phyloP scores from a whole-genome alignment of 2,888 invertebrate genomes.

The Limnephilus lunatus region DNA sequence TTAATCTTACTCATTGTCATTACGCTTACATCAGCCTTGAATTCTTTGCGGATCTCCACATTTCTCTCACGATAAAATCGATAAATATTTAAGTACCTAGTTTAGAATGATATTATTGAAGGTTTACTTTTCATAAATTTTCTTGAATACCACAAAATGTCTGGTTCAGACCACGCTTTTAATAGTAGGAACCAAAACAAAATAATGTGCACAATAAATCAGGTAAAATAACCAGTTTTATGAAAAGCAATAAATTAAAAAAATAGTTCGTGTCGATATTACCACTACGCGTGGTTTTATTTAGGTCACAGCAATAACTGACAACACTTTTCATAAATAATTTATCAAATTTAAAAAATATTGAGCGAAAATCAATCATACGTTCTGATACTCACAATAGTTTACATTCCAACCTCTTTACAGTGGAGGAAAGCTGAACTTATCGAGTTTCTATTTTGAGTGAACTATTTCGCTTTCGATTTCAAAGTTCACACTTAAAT shows the following conservation, averaged over 20 bases:
- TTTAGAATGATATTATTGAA: too few species aligned
- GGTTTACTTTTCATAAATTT: not conserved
- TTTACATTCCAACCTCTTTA: not conserved
- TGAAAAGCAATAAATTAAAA: not conserved
- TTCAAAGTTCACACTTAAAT: conserved; percentile 2
- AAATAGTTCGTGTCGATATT: not conserved
- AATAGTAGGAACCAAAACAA: not conserved
- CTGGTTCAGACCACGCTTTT: not conserved
- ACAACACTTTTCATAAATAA: not conserved
- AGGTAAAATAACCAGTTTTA: not conserved
- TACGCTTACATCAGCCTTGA: too few species aligned
- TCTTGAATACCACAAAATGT: not conserved
- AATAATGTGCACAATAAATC: not conserved
- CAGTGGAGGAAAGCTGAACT: not conserved
- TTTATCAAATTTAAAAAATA: not conserved
- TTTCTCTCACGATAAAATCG: too few species aligned
- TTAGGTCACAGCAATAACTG: not conserved
- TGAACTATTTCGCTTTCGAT: not conserved
- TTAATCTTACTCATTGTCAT: too few species aligned
- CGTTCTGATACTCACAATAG: not conserved
- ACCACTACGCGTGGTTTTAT: not conserved
- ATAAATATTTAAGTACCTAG: too few species aligned
- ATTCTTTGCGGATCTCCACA: too few species aligned
- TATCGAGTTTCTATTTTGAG: not conserved
- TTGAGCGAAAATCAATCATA: not conserved